Percentiles rank a stretch among this genome's conserved stretches.
phyloP scores from a whole-genome alignment of 2,797 vertebrate genomes.

The Hafferia zeledoni region DNA sequence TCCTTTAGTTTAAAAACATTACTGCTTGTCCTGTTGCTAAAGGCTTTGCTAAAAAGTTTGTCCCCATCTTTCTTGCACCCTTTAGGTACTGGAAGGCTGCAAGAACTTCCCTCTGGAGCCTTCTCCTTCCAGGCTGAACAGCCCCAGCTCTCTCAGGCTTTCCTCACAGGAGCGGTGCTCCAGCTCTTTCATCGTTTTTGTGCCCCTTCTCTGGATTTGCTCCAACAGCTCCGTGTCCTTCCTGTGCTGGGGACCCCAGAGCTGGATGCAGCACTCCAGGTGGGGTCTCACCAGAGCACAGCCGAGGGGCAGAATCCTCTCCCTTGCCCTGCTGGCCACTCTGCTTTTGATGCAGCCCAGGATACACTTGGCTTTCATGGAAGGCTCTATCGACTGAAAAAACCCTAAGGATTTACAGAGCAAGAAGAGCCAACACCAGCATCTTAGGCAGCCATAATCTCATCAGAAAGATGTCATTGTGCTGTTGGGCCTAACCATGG shows the following conservation, averaged over 20 bases:
- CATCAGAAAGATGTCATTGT: background rate
- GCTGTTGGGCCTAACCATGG: background rate
- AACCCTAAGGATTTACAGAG: background rate
- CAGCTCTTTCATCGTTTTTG: background rate
- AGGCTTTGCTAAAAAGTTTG: background rate
- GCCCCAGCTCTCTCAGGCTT: no score
- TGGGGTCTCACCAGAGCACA: background rate
- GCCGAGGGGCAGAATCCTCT: background rate
- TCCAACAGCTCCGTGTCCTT: background rate
- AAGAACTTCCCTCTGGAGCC: accelerated
- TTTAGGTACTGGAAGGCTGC: background rate
- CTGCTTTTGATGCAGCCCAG: background rate
- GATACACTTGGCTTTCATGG: accelerated
- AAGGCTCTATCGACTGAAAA: background rate
- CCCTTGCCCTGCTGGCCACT: accelerated
- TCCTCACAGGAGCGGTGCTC: accelerated
- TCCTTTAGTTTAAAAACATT: background rate
- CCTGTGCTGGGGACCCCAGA: background rate
- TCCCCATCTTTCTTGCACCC: background rate
- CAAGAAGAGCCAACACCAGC: background rate
- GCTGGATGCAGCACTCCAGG: accelerated
- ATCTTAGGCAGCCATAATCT: background rate
- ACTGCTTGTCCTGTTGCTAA: accelerated
- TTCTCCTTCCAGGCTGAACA: background rate
- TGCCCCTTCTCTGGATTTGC: background rate